Evolutionary conservation across 2,113 vertebrate species (phyloP).

Genomic region (Muscicapa adusta): DNA sequence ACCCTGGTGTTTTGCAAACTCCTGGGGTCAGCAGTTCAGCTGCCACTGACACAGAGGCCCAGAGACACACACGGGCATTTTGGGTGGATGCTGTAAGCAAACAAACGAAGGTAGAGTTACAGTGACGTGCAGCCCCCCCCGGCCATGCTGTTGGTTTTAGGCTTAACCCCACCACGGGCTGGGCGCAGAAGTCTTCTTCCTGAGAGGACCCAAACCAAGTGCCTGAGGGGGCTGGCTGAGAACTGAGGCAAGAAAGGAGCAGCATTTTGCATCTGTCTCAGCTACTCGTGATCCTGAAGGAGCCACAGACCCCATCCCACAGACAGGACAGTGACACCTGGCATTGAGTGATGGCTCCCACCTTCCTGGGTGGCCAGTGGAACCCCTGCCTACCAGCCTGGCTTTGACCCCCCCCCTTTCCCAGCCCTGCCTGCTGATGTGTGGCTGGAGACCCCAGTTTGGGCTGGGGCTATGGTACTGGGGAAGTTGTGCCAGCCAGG

Average conservation of each 20-base stretch:
- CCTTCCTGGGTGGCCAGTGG: conserved; percentile 21
- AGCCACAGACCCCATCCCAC: not conserved
- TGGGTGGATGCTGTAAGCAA: conserved; percentile 65
- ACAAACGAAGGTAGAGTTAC: conserved; percentile 65
- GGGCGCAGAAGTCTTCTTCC: not conserved
- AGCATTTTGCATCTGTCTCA: not conserved
- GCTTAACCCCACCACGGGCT: fast-evolving
- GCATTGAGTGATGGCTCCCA: not conserved
- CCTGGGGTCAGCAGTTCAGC: conserved; percentile 71
- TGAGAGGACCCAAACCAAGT: not conserved
- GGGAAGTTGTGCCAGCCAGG: not conserved
- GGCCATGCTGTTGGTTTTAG: not conserved
- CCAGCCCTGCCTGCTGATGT: not conserved
- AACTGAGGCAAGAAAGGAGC: not conserved
- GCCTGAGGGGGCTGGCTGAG: not conserved
- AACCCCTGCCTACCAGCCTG: not conserved
- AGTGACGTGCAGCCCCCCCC: not conserved
- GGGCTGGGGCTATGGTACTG: not conserved
- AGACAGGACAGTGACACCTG: not conserved
- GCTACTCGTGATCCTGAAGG: not conserved
- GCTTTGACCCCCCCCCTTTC: not conserved
- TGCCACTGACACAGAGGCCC: conserved; percentile 61
- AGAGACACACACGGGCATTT: conserved; percentile 63
- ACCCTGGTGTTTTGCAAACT: conserved; percentile 70
- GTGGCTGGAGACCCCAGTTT: not conserved